These are phyloP conservation scores for Noctua fimbriata DNA, from an alignment of 2,888 invertebrate genomes.

Conservation along the genomic window DNA sequence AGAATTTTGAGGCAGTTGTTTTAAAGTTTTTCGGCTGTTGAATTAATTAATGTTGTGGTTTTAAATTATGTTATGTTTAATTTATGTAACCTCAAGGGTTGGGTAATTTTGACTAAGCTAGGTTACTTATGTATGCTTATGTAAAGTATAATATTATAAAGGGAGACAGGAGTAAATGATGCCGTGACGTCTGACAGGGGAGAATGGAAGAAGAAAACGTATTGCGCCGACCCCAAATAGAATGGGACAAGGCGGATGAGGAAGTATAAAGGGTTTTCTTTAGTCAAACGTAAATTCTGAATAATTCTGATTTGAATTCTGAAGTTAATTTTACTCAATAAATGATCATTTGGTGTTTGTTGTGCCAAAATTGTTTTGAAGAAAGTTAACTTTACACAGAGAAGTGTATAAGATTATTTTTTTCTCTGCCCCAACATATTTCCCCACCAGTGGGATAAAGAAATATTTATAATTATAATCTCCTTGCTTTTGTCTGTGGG, in stretches of 20 bases:
- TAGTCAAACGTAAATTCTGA: background rate
- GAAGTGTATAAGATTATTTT: background rate
- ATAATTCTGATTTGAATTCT: background rate
- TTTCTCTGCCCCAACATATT: background rate
- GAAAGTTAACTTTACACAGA: background rate
- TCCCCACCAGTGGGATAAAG: background rate
- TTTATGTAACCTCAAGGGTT: background rate
- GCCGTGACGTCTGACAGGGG: no score
- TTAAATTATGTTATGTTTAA: background rate
- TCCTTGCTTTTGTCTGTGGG: background rate
- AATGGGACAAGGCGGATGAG: no score
- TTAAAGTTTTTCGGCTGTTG: background rate
- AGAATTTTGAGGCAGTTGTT: background rate
- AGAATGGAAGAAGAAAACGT: no score
- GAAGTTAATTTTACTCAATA: background rate
- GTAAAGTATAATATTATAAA: background rate
- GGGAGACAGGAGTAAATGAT: no score
- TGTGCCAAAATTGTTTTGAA: background rate
- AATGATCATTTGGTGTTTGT: background rate
- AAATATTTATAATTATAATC: background rate
- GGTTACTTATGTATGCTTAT: background rate
- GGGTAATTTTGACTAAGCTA: background rate
- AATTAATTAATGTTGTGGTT: slow-evolving; percentile 27
- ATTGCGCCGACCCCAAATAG: no score
- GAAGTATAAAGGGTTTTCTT: background rate